These are phyloP conservation scores for Dasypus novemcinctus DNA, from an alignment of 2,113 vertebrate species.

Conservation along the genomic window DNA sequence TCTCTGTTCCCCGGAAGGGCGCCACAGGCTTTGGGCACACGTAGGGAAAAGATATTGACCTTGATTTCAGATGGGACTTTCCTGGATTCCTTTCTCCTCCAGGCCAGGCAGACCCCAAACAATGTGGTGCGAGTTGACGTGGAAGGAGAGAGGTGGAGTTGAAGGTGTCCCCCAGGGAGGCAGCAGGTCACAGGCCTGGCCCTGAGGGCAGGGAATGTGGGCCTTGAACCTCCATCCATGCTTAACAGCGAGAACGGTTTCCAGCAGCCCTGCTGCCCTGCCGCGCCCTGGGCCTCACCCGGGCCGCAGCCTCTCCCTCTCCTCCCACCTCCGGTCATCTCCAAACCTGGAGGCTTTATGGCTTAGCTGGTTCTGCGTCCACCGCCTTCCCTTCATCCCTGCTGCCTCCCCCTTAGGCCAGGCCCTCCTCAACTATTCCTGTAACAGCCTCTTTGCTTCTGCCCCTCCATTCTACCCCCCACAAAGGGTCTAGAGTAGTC, in stretches of 20 bases:
- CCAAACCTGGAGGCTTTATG: background rate
- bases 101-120: background rate
- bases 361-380: background rate
- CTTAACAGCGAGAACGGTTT: background rate
- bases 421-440: background rate
- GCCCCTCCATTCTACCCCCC: background rate
- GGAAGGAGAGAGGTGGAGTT: background rate
- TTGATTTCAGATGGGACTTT: background rate
- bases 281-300: background rate
- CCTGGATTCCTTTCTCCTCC: background rate
- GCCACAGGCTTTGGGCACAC: background rate
- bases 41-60: background rate
- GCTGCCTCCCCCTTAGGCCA: background rate
- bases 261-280: background rate
- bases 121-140: rapidly evolving
- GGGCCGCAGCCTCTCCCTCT: background rate
- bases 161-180: background rate
- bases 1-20: background rate
- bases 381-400: background rate
- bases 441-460: background rate
- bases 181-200: background rate
- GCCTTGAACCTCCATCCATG: background rate
- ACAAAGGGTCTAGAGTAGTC: background rate
- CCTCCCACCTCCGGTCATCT: background rate
- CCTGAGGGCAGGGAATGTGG: background rate